Percentiles rank a stretch among this genome's conserved stretches.
Conservation (phyloP, 2,113 vertebrate genomes). For the Urocolius indicus region DNA sequence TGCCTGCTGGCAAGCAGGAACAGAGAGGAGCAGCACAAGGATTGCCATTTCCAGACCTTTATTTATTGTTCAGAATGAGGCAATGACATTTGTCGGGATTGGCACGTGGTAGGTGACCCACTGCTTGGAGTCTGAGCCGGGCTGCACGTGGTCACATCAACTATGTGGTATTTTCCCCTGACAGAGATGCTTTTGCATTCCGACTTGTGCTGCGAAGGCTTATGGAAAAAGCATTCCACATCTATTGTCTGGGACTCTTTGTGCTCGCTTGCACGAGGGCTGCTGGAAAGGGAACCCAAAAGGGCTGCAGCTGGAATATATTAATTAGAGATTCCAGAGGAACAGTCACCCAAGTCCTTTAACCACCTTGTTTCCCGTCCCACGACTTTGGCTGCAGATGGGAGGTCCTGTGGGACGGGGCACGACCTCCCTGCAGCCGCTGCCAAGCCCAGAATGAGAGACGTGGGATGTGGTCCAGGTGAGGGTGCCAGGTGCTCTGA, state of each 20-base stretch:
- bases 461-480: rapidly evolving
- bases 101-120: neutral
- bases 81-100: neutral
- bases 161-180: neutral
- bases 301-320: conserved; percentile 39
- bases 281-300: conserved; percentile 12
- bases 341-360: neutral
- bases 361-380: neutral
- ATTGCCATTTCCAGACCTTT: neutral
- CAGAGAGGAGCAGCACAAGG: rapidly evolving
- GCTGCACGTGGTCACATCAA: neutral
- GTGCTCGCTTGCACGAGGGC: neutral
- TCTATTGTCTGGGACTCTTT: conserved; percentile 53
- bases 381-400: rapidly evolving
- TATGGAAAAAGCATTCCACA: conserved; percentile 41
- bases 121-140: neutral
- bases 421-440: neutral
- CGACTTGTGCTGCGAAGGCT: neutral
- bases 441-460: neutral
- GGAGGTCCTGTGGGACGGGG: neutral
- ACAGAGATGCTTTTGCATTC: neutral
- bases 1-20: neutral
- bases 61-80: neutral
- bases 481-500: neutral
- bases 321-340: conserved; percentile 15